phyloP scores from a whole-genome alignment of 1,140 invertebrate genomes.

The Zaprionus camerounensis region DNA sequence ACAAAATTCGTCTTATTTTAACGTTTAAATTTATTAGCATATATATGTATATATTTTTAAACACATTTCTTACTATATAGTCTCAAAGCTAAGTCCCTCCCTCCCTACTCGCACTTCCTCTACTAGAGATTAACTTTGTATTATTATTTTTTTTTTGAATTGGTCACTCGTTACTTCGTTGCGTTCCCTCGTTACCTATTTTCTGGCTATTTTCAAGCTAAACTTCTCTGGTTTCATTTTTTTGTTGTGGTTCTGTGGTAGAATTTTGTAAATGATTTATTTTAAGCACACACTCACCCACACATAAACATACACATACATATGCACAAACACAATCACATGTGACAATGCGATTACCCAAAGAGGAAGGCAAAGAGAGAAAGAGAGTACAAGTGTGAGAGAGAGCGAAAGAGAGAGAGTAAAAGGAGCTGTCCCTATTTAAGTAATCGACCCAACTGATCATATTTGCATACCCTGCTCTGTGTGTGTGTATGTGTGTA shows the following conservation, averaged over 20 bases:
- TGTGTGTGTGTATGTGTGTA: constrained; percentile 6
- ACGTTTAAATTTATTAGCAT: neutral
- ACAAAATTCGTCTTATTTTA: neutral
- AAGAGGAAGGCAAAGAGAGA: neutral
- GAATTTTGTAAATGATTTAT: constrained; percentile 18
- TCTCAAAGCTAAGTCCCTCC: neutral
- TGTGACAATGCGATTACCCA: constrained; percentile 7
- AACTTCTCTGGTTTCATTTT: constrained; percentile 10
- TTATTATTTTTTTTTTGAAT: neutral
- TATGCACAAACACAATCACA: constrained; percentile 14
- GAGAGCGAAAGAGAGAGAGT: neutral
- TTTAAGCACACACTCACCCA: constrained; percentile 24
- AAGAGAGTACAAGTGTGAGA: constrained; percentile 3
- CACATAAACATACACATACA: constrained; percentile 5
- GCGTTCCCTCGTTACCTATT: constrained; percentile 9
- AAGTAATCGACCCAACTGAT: constrained; percentile 9
- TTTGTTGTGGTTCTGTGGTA: constrained; percentile 15
- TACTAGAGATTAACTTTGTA: neutral
- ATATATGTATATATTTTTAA: neutral
- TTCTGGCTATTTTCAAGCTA: constrained; percentile 4
- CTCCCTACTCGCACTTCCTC: neutral
- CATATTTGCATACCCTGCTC: neutral
- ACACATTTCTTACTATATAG: neutral
- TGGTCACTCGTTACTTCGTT: constrained; percentile 11
- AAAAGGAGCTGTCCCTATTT: neutral